Conservation (phyloP, 2,113 vertebrate genomes). For the Pristiophorus japonicus region DNA sequence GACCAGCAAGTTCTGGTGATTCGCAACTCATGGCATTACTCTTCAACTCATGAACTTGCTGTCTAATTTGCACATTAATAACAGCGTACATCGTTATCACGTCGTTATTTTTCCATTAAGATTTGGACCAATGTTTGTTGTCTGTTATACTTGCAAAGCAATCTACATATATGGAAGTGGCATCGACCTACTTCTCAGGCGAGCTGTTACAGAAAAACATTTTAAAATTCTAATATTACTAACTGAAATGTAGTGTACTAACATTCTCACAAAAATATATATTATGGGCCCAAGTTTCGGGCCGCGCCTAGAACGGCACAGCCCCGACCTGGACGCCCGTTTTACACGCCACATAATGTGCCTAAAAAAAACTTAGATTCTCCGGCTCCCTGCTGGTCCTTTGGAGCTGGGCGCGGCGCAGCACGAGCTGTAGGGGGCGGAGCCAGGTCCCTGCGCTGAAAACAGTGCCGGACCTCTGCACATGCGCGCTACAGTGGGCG, state of each 20-base stretch:
- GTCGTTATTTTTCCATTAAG: neutral
- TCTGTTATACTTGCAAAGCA: neutral
- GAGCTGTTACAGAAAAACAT: neutral
- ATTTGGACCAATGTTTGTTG: neutral
- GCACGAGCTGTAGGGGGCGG: too few species aligned
- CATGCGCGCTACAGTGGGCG: too few species aligned
- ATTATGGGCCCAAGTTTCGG: too few species aligned
- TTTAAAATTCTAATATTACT: neutral
- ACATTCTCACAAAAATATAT: neutral
- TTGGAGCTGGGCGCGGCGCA: too few species aligned
- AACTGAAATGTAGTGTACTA: neutral
- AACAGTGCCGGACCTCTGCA: too few species aligned
- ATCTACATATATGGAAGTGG: neutral
- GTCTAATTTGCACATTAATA: neutral
- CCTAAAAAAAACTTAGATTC: too few species aligned
- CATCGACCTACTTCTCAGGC: neutral
- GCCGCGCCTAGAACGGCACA: too few species aligned
- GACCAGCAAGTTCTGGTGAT: neutral
- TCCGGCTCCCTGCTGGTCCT: too few species aligned
- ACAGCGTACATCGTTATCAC: too few species aligned
- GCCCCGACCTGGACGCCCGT: too few species aligned
- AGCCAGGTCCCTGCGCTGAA: too few species aligned
- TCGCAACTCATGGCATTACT: neutral
- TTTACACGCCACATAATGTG: too few species aligned
- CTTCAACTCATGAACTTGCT: neutral